Conservation (phyloP, 2,113 vertebrate genomes). For the Psilopsiagon aurifrons region DNA sequence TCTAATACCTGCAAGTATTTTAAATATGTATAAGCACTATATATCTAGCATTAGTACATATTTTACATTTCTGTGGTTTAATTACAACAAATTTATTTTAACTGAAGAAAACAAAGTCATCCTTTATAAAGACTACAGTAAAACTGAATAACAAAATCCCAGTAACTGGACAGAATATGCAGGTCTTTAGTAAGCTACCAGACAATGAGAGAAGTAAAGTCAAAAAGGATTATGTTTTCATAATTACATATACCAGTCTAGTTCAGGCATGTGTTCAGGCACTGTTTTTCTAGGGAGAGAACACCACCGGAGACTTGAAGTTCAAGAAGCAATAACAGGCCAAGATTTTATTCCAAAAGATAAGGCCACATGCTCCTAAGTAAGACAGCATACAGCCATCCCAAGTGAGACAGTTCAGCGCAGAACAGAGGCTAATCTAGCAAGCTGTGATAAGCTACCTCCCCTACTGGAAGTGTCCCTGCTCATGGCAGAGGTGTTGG, state of each 20-base stretch:
- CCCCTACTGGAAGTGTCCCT: not conserved
- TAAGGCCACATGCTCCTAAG: not conserved
- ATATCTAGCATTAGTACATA: not conserved
- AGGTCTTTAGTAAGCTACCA: not conserved
- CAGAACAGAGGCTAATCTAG: not conserved
- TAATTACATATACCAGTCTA: not conserved
- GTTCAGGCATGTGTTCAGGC: not conserved
- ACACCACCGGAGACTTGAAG: not conserved
- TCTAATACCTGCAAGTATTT: slow-evolving; percentile 12
- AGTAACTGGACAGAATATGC: not conserved
- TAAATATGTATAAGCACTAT: not conserved
- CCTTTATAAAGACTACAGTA: not conserved
- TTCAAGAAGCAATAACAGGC: not conserved
- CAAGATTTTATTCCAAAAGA: not conserved
- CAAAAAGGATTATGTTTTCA: not conserved
- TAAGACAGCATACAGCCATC: not conserved
- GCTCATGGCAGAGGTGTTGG: not conserved
- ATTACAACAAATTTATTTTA: not conserved
- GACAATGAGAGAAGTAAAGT: not conserved
- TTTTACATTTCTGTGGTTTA: not conserved
- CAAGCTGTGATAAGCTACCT: not conserved
- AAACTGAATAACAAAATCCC: not conserved
- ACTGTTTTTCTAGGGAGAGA: not conserved
- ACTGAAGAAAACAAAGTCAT: not conserved
- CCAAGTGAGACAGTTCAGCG: not conserved